Evolutionary conservation across 1,140 invertebrate genomes (phyloP).

Genomic region (Lepeophtheirus salmonis): DNA sequence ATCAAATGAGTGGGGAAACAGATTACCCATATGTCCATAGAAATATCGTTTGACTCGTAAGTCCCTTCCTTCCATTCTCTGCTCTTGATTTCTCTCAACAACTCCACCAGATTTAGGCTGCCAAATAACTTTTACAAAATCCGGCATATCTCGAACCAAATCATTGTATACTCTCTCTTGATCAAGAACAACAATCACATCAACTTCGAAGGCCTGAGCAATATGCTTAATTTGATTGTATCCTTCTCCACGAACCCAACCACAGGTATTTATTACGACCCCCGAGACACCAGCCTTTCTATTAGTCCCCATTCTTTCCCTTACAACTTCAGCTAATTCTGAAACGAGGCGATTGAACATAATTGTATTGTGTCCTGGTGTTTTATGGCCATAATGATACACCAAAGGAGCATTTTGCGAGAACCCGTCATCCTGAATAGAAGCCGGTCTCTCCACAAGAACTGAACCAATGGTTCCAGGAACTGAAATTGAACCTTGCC

Average conservation of each 20-base stretch:
- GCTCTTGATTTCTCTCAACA: conserved; percentile 27
- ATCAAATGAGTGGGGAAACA: conserved; percentile 82
- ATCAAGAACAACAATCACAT: conserved; percentile 85
- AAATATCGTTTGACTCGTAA: conserved; percentile 49
- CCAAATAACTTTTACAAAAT: conserved; percentile 77
- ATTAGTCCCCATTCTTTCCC: conserved; percentile 61
- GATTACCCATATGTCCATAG: conserved; percentile 59
- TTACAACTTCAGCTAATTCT: conserved; percentile 63
- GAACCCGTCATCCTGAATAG: conserved; percentile 73
- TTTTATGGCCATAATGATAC: conserved; percentile 80
- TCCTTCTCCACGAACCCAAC: conserved; percentile 80
- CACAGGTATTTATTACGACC: conserved; percentile 94
- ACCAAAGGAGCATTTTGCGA: conserved; percentile 73
- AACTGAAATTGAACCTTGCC: conserved; percentile 77
- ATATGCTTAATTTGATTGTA: conserved; percentile 63
- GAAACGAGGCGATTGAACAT: conserved; percentile 70
- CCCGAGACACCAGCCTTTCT: conserved; percentile 70
- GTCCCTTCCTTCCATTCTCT: neutral
- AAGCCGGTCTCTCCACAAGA: conserved; percentile 68
- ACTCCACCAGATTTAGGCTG: conserved; percentile 91
- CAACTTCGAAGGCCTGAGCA: conserved; percentile 81
- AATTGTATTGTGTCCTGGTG: conserved; percentile 51
- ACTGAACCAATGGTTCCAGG: conserved; percentile 77
- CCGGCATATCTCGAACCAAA: conserved; percentile 73
- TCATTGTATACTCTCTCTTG: conserved; percentile 91